A percentile compares a stretch with the other conserved stretches of the same genome.
These are phyloP conservation scores for Pimpla rufipes DNA, from an alignment of 2,888 invertebrate genomes.

Conservation along the genomic window DNA sequence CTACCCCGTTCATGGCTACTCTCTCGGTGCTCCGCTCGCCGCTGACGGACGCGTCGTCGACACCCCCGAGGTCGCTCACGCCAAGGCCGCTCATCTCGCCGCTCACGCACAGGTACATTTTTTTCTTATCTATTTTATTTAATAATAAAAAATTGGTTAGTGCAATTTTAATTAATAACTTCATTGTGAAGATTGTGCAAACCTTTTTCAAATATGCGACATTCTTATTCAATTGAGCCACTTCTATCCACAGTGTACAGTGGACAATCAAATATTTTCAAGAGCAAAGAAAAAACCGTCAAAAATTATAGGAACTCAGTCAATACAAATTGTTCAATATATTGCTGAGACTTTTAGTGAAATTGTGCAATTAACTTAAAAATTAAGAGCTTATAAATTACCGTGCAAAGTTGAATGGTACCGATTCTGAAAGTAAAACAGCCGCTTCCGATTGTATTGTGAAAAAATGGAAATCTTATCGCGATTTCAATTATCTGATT, in stretches of 20 bases:
- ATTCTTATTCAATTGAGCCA: no score
- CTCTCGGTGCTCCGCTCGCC: slow-evolving; percentile 78
- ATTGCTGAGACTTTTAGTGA: neutral
- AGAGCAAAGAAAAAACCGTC: no score
- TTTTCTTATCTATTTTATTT: neutral
- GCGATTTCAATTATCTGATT: slow-evolving; percentile 9
- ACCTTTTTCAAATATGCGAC: no score
- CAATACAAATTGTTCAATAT: neutral
- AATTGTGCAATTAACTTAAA: neutral
- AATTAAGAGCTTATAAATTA: neutral
- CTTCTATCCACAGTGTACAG: no score
- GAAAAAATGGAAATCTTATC: neutral
- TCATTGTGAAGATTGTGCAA: no score
- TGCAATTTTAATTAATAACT: no score
- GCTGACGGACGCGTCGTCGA: slow-evolving; percentile 80
- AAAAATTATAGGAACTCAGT: neutral
- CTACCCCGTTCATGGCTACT: slow-evolving; percentile 74
- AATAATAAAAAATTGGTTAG: no score
- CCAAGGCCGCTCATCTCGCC: slow-evolving; percentile 80
- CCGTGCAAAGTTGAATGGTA: no score
- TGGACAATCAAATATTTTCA: no score
- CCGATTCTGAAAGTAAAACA: no score
- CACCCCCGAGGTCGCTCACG: slow-evolving; percentile 82
- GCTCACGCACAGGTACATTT: slow-evolving; percentile 74
- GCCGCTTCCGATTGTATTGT: neutral